Evolutionary conservation across 2,888 invertebrate species (phyloP), one percentile per base, ranked within the genome.

Genomic region (Drosophila meridionalis): DNA sequence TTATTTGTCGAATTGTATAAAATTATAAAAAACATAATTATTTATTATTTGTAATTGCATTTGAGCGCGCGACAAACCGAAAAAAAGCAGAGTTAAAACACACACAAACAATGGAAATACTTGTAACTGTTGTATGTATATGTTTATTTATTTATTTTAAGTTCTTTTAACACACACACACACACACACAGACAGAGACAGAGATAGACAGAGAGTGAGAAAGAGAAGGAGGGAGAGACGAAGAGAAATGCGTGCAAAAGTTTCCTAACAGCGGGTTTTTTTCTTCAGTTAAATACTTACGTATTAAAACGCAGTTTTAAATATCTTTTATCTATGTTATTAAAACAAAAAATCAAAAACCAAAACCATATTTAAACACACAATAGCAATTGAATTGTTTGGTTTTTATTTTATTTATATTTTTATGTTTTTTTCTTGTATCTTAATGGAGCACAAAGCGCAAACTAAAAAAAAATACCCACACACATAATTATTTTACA

Each of bases 61-160:
- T 89, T 86, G 73, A 89, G 70, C 71, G 81, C 71, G 81, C 71
- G 70, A 73, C 9, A 55, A 79, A 74, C 70, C 66, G 69, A 69
- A 64, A 68, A 26, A 28, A 42, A 58, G 8, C 40, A n/a, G 20
- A 50, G 65, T 48, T 30, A 32, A 62, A 45, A 52, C 34, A 59
- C 52, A 45, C 40, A 45, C 52, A 68, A 61, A 64, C 43, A 69
- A 76, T 59, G 57, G 45, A 55, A 78, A 68, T 71, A 83, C 59
- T 78, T 80, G 50, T 89, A 87, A 87, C 82, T 89, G 88, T 89
- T 86, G 87, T 73, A 73, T 73, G 62, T 77, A 75, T 83, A 75
- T 89, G 75, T 76, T 89, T 86, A 87, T 86, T 89, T 87, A 89
- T 89, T 85, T 86, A 89, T 84, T 78, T 75, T 87, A 89, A 86